Base-by-base conservation (phyloP, 2,888 invertebrate genomes). In the Cheilosia grossa region DNA sequence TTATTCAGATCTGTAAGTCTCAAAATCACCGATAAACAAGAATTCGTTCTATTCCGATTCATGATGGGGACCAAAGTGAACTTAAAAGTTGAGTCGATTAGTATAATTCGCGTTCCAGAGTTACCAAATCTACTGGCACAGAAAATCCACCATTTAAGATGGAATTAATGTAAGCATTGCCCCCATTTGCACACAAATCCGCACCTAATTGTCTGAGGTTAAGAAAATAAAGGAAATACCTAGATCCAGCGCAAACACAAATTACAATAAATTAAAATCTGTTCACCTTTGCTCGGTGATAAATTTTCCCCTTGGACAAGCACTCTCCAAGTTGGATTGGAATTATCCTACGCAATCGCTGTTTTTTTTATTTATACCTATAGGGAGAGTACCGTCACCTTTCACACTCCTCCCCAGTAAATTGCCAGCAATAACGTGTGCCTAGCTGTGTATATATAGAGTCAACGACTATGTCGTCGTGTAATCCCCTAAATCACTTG, bases 401-500 rank as follows among this genome's bases (percentile, higher is more conserved):
- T 64, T 64, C 40, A 66, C 74, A 70, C 67, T 79, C 49, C 67
- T 40, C 37, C 51, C 21, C 64, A 83, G 61, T 83, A 74, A 83
- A 80, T 83, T 74, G 74, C 59, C 30, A 47, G 58, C 58, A 70
- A 70, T 75, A 80, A 73, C 80, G 69, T 73, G 70, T 64, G 80
- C 63, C 4, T 13, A 13, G 51, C 49, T 54, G 51, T 61, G 44
- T 59, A 33, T 40, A 37, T 37, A 37, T 13, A 13, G 3, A 37
- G 40, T 5, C 3, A 66, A 40, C 54, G 61, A 63, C 49, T 70
- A 49, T 72, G 61, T 72, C 66, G 53, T 66, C 64, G 56, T 33
- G 78, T 75, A 81, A 81, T 85, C 75, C 85, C 64, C 81, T 86
- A 82, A 86, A 86, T 86, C 81, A 82, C 77, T 86, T 69, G 86